phyloP scores from a whole-genome alignment of 2,113 vertebrate species.

The Microtus richardsoni region DNA sequence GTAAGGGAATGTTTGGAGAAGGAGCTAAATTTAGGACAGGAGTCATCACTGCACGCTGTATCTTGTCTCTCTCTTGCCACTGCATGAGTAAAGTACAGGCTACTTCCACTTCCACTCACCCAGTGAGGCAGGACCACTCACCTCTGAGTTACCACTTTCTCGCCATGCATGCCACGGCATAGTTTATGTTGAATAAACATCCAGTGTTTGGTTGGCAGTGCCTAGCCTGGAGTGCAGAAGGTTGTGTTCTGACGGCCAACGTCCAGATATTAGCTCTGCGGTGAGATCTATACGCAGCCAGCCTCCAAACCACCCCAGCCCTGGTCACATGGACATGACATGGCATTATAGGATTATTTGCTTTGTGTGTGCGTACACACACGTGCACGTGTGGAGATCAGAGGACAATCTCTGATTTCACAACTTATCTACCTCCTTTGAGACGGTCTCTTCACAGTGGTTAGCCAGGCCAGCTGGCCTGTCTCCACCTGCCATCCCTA shows the following conservation, averaged over 20 bases:
- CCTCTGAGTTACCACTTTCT: background rate
- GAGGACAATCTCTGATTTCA: background rate
- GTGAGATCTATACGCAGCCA: background rate
- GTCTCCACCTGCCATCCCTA: background rate
- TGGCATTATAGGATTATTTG: background rate
- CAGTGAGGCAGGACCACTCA: background rate
- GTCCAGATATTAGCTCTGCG: background rate
- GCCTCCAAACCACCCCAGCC: background rate
- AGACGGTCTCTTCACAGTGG: background rate
- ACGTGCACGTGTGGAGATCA: background rate
- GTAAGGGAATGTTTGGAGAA: background rate
- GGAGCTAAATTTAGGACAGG: background rate
- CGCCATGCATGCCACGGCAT: background rate
- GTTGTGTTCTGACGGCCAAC: accelerated
- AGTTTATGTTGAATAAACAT: background rate
- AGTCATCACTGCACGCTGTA: background rate
- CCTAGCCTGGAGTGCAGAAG: background rate
- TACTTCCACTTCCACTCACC: background rate
- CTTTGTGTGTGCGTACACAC: background rate
- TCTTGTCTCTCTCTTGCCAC: background rate
- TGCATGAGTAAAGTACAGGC: background rate
- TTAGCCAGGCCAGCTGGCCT: background rate
- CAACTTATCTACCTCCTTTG: background rate
- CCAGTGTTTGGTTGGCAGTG: background rate
- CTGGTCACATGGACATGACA: background rate